phyloP scores from a whole-genome alignment of 2,113 vertebrate genomes.

The Gasterosteus aculeatus region DNA sequence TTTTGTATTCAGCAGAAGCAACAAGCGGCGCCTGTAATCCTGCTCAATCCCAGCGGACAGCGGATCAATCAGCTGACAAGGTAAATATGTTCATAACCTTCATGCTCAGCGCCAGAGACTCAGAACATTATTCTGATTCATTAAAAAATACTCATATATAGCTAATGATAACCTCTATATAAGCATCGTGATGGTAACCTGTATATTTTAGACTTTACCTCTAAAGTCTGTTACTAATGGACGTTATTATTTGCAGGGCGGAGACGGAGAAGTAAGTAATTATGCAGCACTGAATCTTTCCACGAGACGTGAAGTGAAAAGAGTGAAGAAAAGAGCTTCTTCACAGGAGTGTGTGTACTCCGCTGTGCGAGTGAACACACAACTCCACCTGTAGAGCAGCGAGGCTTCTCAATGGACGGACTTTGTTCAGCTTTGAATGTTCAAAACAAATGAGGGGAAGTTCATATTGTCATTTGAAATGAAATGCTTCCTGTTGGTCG shows the following conservation, averaged over 20 bases:
- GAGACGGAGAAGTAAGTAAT: background rate
- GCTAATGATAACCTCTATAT: too few species aligned
- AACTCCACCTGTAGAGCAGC: background rate
- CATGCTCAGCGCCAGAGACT: background rate
- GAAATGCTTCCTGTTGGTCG: too few species aligned
- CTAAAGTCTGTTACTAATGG: background rate
- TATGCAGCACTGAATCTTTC: conserved; percentile 25
- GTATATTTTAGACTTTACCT: background rate
- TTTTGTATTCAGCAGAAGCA: conserved; percentile 5
- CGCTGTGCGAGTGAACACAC: conserved; percentile 4
- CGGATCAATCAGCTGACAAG: background rate
- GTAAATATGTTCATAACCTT: conserved; percentile 16
- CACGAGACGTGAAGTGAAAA: background rate
- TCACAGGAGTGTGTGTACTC: conserved; percentile 33
- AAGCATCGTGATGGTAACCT: background rate
- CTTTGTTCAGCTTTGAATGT: background rate
- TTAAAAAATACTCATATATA: too few species aligned
- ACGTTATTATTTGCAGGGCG: conserved; percentile 8
- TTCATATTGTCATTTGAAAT: background rate
- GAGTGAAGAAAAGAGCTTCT: background rate
- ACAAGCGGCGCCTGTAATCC: background rate
- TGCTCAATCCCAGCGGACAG: background rate
- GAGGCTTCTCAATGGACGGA: background rate
- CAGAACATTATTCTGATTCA: background rate
- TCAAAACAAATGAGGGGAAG: background rate